Evolutionary conservation across 2,113 vertebrate species (phyloP).

Genomic region (Callorhinus ursinus): DNA sequence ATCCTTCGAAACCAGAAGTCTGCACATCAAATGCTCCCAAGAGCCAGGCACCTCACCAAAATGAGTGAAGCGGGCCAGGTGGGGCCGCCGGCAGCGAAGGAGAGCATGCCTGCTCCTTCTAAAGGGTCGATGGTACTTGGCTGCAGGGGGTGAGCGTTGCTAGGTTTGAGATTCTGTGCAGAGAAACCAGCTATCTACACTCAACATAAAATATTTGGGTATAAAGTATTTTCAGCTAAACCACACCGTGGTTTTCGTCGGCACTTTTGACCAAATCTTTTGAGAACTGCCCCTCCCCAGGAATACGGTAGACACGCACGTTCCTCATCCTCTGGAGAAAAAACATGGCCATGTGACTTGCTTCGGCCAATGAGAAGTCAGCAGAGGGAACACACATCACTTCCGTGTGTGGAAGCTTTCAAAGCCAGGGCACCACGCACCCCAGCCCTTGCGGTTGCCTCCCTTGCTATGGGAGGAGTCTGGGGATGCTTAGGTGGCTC

Average conservation of each 20-base stretch:
- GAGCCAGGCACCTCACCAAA: background rate
- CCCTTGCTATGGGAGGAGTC: background rate
- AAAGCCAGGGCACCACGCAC: background rate
- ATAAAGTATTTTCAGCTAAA: background rate
- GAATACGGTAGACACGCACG: background rate
- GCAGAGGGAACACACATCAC: background rate
- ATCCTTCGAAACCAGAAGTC: background rate
- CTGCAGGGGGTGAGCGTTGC: fast-evolving
- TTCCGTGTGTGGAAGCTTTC: background rate
- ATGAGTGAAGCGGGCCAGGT: background rate
- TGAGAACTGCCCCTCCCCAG: background rate
- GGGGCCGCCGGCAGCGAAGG: background rate
- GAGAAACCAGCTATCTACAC: background rate
- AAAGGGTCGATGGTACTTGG: background rate
- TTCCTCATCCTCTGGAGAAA: background rate
- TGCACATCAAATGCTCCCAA: background rate
- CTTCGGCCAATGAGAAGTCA: background rate
- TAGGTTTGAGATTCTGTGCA: background rate
- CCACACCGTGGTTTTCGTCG: background rate
- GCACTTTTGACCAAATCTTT: background rate
- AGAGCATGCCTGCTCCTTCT: fast-evolving
- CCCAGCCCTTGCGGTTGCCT: background rate
- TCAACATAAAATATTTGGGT: background rate
- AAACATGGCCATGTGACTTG: background rate
- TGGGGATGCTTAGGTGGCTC: too few species aligned